phyloP scores from a whole-genome alignment of 2,113 vertebrate species.

The Oryzias woworae region DNA sequence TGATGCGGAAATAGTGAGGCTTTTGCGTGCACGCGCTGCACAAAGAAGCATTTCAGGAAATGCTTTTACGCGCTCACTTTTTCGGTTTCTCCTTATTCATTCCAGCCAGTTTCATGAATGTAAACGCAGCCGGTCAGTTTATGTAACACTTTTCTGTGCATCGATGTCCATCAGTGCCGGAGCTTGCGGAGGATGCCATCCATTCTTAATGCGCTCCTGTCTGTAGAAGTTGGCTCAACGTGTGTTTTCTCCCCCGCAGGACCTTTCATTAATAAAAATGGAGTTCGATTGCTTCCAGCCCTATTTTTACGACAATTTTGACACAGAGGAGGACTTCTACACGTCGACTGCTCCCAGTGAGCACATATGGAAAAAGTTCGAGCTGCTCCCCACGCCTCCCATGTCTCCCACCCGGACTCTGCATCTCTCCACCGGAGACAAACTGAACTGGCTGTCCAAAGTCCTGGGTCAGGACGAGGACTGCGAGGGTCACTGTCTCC shows the following conservation, averaged over 20 bases:
- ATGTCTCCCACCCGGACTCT: constrained; percentile 80
- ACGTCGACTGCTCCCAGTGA: constrained; percentile 92
- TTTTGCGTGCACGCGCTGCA: constrained; percentile 14
- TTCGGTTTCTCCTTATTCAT: background rate
- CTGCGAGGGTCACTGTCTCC: constrained; percentile 70
- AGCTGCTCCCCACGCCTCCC: constrained; percentile 90
- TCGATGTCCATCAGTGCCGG: constrained; percentile 23
- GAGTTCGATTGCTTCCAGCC: constrained; percentile 86
- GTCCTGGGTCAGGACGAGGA: constrained; percentile 82
- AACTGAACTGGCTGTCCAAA: constrained; percentile 74
- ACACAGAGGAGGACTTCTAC: constrained; percentile 88
- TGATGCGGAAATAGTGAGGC: too few relatives aligned
- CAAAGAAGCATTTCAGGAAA: constrained; percentile 60
- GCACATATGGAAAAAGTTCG: constrained; percentile 98
- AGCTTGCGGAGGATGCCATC: constrained; percentile 57
- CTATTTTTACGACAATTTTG: constrained; percentile 89
- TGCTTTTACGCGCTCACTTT: constrained; percentile 11
- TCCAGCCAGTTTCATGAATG: background rate
- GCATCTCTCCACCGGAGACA: constrained; percentile 69
- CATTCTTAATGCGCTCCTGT: constrained; percentile 62
- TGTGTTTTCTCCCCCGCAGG: constrained; percentile 28
- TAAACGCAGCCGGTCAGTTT: constrained; percentile 8
- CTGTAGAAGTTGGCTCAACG: constrained; percentile 23
- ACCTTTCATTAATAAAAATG: constrained; percentile 68
- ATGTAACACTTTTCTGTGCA: constrained; percentile 26